A percentile compares a stretch with the other conserved stretches of the same genome.
Conservation (phyloP, 2,888 invertebrate species). For the Mesochorus sp. region DNA sequence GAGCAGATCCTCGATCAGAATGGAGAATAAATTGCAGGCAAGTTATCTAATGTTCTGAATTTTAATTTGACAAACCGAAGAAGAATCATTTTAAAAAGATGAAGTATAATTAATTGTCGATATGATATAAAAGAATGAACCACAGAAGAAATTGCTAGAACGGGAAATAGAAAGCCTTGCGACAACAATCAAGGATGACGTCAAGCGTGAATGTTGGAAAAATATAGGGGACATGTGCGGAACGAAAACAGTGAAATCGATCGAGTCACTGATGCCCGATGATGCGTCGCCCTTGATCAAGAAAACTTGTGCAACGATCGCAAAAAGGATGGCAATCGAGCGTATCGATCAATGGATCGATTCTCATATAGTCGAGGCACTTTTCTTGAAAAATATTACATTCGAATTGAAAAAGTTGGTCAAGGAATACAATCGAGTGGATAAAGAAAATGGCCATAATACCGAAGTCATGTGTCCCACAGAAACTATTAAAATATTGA, state of each 20-base stretch:
- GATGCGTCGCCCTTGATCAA: constrained; percentile 83
- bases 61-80: not conserved
- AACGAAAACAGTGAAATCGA: constrained; percentile 70
- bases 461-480: constrained; percentile 71
- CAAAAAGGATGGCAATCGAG: constrained; percentile 82
- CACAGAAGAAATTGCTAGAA: constrained; percentile 14
- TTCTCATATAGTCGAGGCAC: constrained; percentile 79
- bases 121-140: not conserved
- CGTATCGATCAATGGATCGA: constrained; percentile 85
- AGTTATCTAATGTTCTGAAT: not conserved
- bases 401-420: constrained; percentile 24
- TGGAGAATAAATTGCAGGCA: constrained; percentile 1
- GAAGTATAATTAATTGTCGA: not conserved
- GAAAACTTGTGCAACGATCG: constrained; percentile 83
- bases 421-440: constrained; percentile 33
- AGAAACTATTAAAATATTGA: constrained; percentile 68
- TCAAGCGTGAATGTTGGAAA: constrained; percentile 71
- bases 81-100: not conserved
- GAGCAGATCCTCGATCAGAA: not conserved
- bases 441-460: constrained; percentile 69
- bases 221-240: constrained; percentile 72
- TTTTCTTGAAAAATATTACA: constrained; percentile 76
- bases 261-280: constrained; percentile 83
- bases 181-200: constrained; percentile 61
- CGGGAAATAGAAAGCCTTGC: constrained; percentile 30